Base-by-base conservation (phyloP, 2,113 vertebrate species). In the Propithecus coquereli region DNA sequence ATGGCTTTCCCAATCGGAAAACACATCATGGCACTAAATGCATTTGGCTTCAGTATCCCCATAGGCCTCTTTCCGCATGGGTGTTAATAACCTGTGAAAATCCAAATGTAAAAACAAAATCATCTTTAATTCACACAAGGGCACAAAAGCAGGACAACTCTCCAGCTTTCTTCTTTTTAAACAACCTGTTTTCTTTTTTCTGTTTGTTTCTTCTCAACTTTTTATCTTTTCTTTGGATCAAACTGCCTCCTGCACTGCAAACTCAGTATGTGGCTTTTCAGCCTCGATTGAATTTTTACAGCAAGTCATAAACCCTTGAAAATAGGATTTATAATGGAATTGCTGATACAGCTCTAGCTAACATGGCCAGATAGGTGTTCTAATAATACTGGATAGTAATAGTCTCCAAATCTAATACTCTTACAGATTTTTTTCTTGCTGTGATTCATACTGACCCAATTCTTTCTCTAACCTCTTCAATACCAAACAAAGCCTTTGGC, bases 271-370 rank as follows among this genome's bases (percentile, higher is more conserved):
- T 70, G 97, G 97, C 97, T 91, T 98, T 98, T 98, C 96, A 97
- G 59, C 87, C 95, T 95, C 65, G 90, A 98, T 97, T 98, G 97
- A 98, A 98, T 98, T 98, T 98, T 98, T 98, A 97, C 73, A 98
- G 96, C 96, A 96, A 97, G 97, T 97, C 97, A 98, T 98, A 98
- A 98, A 97, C 92, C 89, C 97, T 97, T 20, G 92, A 98, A 98
- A 99, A 98, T 97, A 98, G 97, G 95, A 98, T 98, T 98, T 98
- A 96, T 98, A 98, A 98, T 98, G 96, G 97, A 98, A 98, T 98
- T n/a, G n/a, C 96, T 96, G 97, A 97, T 96, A 65, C 61, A 97
- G 81, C 94, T 76, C 96, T 95, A 95, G 98, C 96, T 95, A 95
- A 94, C 88, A 57, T 96, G 96, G 87, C 90, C 95, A 98, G 92